Base-by-base conservation (phyloP, 2,888 invertebrate genomes). In the Choreutis nemorana region DNA sequence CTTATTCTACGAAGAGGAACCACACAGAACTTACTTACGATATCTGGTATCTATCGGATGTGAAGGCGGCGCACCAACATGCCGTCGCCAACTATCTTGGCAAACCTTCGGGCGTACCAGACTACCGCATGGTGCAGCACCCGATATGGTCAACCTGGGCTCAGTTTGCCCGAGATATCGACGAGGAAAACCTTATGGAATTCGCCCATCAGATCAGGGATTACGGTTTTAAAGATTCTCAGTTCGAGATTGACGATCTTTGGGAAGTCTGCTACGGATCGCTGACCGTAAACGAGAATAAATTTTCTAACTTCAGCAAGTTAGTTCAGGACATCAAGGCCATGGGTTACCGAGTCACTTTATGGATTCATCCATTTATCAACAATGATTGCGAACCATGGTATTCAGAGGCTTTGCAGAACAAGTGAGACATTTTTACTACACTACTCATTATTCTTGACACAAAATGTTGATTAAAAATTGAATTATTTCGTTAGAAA, bases 111-210 rank as follows among this genome's bases (percentile, higher is more conserved):
- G 82, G 65, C 21, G 53, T 82, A 18, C 90, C 91, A 0, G 84
- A 87, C 42, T 71, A 65, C 28, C 61, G 81, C 9, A 89, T 93
- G 84, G 83, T 94, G 1, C 62, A 78, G 29, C 75, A 90, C 48
- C 94, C 95, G 0, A 87, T 94, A 34, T 95, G 94, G 93, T 92
- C 94, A 0, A 93, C 94, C 0, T 91, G 92, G 90, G 90, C 90
- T 0, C 82, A 85, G 44, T 91, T 86, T 52, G 78, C 83, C n/a
- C 59, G 64, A 24, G 54, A 77, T 8, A 85, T 95, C 1, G 81
- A 83, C 36, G 86, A 89, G 15, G 39, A 43, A 0, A 73, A 83
- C 3, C 79, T 91, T 0, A 44, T 83, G 1, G 65, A 83, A 1
- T 92, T 87, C 45, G 89, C 87, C 0, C 45, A 83, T 4, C 81